Evolutionary conservation across 2,797 vertebrate genomes (phyloP), one percentile per base, ranked within the genome.

Genomic region (Pangasius krempfi): DNA sequence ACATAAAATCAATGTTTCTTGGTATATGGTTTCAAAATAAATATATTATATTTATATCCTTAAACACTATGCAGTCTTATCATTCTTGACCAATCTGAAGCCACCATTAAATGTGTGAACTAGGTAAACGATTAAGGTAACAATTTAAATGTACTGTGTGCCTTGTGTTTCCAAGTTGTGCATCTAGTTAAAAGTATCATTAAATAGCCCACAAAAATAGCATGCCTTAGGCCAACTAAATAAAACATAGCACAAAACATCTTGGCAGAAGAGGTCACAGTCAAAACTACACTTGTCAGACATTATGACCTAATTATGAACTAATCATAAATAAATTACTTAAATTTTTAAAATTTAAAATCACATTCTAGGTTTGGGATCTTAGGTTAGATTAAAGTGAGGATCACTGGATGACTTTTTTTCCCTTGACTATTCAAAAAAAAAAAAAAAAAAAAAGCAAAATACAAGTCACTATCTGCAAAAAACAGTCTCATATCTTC

Each of bases 401-500:
- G 60, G 60, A n/a, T n/a, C 60, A 64, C 60, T 56, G 16, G 54
- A 5, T 56, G 54, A 56, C 16, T 56, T 18, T 52, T 52, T 56
- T 56, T 56, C 54, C 18, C 6, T n/a, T 64, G 27, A 64, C 27
- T 64, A 64, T n/a, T 64, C 3, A 64, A 10, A n/a, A 27, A 64
- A 64, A n/a, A 64, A 10, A n/a, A n/a, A n/a, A n/a, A n/a, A n/a
- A 27, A n/a, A 64, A n/a, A n/a, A 81, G 7, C 5, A 62, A 56
- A 81, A 68, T n/a, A 80, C 79, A 64, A 81, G 78, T 75, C 44
- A 60, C 37, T 22, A 89, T 80, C 85, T 84, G 70, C 86, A 88
- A 87, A 88, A 89, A 79, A 68, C 78, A 88, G 70, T 85, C 76
- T 87, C 84, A 73, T 68, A 90, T 89, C 64, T 90, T 86, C 83